These are phyloP conservation scores for Falco novaeseelandiae DNA, from an alignment of 2,797 vertebrate species.

Conservation along the genomic window DNA sequence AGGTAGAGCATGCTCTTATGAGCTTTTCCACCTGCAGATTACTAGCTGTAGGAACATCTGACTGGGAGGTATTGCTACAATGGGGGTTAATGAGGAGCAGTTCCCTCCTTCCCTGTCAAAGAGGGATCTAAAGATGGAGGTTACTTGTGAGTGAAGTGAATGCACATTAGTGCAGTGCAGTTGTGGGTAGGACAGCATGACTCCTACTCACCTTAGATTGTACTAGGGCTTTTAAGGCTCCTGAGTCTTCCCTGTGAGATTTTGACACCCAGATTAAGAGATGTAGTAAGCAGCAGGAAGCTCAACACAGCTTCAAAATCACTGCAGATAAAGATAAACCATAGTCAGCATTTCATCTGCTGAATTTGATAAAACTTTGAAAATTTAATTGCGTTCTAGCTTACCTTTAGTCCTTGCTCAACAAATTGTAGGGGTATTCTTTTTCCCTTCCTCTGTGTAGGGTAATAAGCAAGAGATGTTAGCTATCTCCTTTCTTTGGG, in stretches of 20 bases:
- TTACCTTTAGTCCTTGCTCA: not conserved
- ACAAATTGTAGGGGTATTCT: not conserved
- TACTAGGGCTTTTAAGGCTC: not conserved
- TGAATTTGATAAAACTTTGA: not conserved
- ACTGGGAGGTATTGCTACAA: not conserved
- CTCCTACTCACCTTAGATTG: not conserved
- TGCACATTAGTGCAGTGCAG: rapidly evolving
- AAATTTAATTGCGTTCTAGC: not conserved
- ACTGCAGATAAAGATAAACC: not conserved
- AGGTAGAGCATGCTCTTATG: not conserved
- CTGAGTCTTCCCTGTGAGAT: not conserved
- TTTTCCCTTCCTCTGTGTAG: not conserved
- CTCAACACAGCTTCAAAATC: not conserved
- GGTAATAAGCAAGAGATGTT: not conserved
- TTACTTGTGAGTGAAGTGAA: not conserved
- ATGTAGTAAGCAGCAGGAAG: not conserved
- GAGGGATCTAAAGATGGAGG: not conserved
- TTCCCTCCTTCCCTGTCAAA: not conserved
- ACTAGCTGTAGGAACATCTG: not conserved
- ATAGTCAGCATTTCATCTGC: not conserved
- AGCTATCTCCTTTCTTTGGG: not conserved
- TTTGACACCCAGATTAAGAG: not conserved
- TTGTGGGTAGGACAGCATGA: not conserved
- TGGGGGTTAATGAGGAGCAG: not conserved
- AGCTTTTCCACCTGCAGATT: not conserved